Conservation (phyloP, 2,113 vertebrate genomes). For the Laticauda laticaudata region DNA sequence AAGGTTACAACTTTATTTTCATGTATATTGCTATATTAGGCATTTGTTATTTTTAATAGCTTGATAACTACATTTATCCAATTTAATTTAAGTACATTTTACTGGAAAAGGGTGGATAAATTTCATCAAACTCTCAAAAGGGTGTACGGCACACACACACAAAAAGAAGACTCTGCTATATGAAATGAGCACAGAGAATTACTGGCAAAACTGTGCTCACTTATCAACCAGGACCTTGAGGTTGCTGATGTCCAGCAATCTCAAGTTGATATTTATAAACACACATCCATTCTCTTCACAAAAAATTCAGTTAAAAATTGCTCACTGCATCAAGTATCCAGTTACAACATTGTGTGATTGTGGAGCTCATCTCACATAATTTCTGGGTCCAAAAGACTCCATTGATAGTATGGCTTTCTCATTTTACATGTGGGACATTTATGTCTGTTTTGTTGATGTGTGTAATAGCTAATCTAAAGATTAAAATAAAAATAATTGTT, state of each 20-base stretch:
- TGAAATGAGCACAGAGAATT: neutral
- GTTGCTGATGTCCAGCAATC: neutral
- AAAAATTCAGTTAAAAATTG: neutral
- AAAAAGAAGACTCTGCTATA: neutral
- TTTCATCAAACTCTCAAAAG: neutral
- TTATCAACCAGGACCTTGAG: neutral
- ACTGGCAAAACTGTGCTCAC: neutral
- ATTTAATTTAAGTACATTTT: neutral
- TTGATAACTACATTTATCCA: neutral
- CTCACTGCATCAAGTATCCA: neutral
- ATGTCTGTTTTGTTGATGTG: neutral
- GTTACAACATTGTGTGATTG: neutral
- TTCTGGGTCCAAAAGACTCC: neutral
- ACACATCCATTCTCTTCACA: neutral
- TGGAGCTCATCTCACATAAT: neutral
- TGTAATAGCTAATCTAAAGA: neutral
- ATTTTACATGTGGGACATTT: neutral
- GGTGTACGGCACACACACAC: neutral
- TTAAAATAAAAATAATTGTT: conserved; percentile 5
- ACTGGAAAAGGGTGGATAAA: neutral
- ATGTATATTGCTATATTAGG: neutral
- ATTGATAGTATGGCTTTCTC: neutral
- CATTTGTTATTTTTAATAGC: neutral
- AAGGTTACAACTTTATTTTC: neutral
- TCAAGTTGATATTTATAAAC: neutral